These are phyloP conservation scores for Connochaetes taurinus DNA, from an alignment of 2,113 vertebrate species.

Conservation along the genomic window DNA sequence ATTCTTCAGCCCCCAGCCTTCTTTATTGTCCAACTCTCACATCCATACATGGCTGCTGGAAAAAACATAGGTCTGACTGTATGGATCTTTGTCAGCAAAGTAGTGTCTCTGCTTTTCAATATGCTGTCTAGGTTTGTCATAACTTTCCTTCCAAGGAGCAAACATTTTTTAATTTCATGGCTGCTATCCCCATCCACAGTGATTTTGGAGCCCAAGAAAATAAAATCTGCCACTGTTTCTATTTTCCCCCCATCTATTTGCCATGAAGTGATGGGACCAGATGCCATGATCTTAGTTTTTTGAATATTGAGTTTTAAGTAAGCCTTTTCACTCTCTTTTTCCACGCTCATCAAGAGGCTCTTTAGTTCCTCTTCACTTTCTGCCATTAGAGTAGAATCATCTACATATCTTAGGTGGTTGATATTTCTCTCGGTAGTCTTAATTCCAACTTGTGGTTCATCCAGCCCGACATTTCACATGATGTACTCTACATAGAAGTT, in stretches of 20 bases:
- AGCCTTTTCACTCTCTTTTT: background rate
- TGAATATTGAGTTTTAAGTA: background rate
- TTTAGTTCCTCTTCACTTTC: background rate
- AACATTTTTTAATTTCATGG: background rate
- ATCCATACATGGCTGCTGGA: background rate
- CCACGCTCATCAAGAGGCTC: background rate
- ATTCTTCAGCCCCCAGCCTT: background rate
- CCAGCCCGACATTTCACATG: fast-evolving
- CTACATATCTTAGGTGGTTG: background rate
- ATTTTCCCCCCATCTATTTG: background rate
- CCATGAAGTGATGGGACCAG: background rate
- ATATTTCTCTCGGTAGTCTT: background rate
- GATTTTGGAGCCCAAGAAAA: background rate
- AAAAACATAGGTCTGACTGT: background rate
- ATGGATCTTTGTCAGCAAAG: background rate
- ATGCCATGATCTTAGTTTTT: background rate
- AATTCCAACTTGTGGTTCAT: background rate
- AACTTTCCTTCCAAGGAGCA: background rate
- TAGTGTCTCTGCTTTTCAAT: background rate
- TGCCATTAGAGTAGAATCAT: background rate
- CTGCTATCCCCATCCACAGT: background rate
- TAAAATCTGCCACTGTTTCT: background rate
- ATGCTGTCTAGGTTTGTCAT: background rate
- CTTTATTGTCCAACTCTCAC: background rate
- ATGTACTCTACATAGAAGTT: background rate